Percentiles rank a stretch among this genome's conserved stretches.
These are phyloP conservation scores for Acanthococcus lagerstroemiae DNA, from an alignment of 2,888 invertebrate genomes.

Conservation along the genomic window DNA sequence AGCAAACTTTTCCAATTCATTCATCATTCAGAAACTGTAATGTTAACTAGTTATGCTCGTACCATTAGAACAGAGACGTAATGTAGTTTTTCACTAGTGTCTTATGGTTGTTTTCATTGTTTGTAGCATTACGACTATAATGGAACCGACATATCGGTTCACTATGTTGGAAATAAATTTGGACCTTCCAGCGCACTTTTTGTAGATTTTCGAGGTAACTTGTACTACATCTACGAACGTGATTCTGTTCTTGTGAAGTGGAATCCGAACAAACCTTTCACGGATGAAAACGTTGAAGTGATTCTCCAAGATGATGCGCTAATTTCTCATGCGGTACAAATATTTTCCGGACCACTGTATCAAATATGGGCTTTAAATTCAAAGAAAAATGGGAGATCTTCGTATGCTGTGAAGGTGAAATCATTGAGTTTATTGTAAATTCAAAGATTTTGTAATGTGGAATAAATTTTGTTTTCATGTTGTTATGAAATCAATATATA, in stretches of 20 bases:
- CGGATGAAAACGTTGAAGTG: slow-evolving; percentile 1
- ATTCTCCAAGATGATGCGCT: slow-evolving; percentile 4
- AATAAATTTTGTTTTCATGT: too few species aligned
- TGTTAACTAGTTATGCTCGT: too few species aligned
- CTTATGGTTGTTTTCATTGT: slow-evolving; percentile 7
- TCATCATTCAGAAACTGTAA: too few species aligned
- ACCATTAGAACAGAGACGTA: too few species aligned
- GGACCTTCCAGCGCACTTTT: slow-evolving; percentile 43
- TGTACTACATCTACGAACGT: slow-evolving; percentile 44
- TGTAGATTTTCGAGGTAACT: slow-evolving; percentile 42
- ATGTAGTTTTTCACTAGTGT: too few species aligned
- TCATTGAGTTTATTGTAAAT: not conserved
- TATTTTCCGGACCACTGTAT: slow-evolving; percentile 9
- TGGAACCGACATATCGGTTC: slow-evolving; percentile 35
- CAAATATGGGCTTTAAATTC: slow-evolving; percentile 38
- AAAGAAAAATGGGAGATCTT: slow-evolving; percentile 24
- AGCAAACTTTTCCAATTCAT: too few species aligned
- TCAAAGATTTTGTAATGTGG: too few species aligned
- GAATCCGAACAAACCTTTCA: not conserved
- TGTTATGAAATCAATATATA: too few species aligned
- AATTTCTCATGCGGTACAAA: slow-evolving; percentile 7
- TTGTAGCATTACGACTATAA: slow-evolving; percentile 32
- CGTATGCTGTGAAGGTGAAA: slow-evolving; percentile 22
- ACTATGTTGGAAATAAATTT: slow-evolving; percentile 43
- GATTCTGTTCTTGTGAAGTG: slow-evolving; percentile 42